Percentiles rank a stretch among this genome's conserved stretches.
phyloP scores from a whole-genome alignment of 2,797 vertebrate genomes.

The Fratercula arctica region DNA sequence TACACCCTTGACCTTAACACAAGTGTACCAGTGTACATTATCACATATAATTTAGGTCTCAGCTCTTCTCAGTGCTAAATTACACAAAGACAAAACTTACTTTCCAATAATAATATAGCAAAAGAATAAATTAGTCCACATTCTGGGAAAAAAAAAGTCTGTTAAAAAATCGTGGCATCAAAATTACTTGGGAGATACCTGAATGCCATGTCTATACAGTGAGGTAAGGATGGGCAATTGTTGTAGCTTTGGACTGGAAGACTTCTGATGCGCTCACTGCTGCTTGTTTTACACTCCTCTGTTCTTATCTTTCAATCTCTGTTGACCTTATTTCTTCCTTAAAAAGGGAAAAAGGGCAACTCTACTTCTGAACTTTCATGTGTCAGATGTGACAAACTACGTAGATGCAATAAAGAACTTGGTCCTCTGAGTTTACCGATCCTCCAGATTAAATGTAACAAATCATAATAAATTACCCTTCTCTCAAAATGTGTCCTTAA shows the following conservation, averaged over 20 bases:
- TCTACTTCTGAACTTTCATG: background rate
- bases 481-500: background rate
- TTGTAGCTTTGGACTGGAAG: background rate
- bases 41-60: background rate
- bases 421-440: background rate
- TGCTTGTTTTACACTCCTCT: background rate
- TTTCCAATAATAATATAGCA: background rate
- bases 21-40: background rate
- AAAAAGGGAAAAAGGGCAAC: background rate
- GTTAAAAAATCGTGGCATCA: background rate
- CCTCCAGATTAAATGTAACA: background rate
- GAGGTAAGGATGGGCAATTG: background rate
- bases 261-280: background rate
- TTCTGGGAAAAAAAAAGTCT: background rate
- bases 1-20: background rate
- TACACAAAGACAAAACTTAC: background rate
- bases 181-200: background rate
- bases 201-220: background rate
- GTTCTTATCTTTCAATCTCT: background rate
- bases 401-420: background rate
- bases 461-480: background rate
- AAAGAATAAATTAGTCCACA: background rate
- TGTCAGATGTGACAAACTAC: background rate
- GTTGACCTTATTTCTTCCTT: background rate
- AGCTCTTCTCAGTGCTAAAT: background rate